These are phyloP conservation scores for Loxodonta africana DNA, from an alignment of 2,113 vertebrate genomes.

Conservation along the genomic window DNA sequence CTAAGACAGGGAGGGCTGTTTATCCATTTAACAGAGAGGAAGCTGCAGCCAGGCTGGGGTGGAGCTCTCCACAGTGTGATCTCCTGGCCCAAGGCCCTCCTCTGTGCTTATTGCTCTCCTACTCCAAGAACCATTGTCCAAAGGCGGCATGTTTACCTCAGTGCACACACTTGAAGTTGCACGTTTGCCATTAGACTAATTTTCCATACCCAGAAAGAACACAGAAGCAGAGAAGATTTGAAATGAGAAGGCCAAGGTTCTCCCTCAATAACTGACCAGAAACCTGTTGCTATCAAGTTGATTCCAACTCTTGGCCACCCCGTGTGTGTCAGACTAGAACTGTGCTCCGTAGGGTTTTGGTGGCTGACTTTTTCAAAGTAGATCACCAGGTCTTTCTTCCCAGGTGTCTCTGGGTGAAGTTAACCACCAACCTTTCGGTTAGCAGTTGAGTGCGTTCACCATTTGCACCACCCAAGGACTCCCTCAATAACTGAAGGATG, in stretches of 20 bases:
- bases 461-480: too few species aligned
- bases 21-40: not conserved
- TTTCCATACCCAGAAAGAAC: not conserved
- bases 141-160: rapidly evolving
- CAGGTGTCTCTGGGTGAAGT: too few species aligned
- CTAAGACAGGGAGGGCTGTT: too few species aligned
- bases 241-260: not conserved
- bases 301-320: too few species aligned
- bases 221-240: not conserved
- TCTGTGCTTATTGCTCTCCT: not conserved
- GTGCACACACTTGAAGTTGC: not conserved
- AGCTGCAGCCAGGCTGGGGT: not conserved
- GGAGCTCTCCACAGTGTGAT: not conserved
- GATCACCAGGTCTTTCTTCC: too few species aligned
- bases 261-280: not conserved
- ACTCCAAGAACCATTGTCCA: not conserved
- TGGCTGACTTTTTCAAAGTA: too few species aligned
- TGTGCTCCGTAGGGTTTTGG: too few species aligned
- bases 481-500: not conserved
- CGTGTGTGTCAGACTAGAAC: too few species aligned
- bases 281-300: too few species aligned
- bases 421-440: too few species aligned
- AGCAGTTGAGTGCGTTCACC: too few species aligned
- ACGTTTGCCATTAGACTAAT: not conserved
- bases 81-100: not conserved